Conservation (phyloP, 2,797 vertebrate genomes). For the Sebastes melanostomus region DNA sequence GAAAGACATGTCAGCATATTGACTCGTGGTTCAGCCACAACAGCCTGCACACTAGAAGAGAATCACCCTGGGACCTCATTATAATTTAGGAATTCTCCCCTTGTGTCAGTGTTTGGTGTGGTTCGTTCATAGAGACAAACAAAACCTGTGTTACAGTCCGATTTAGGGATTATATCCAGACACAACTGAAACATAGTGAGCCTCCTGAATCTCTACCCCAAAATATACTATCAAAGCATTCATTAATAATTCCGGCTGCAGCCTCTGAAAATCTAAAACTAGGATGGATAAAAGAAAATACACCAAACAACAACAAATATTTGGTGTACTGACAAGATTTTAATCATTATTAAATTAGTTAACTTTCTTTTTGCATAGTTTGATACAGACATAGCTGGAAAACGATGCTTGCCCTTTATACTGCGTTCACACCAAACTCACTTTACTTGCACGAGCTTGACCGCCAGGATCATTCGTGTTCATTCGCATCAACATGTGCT, state of each 20-base stretch:
- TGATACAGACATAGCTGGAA: background rate
- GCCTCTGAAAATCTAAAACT: background rate
- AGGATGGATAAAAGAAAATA: background rate
- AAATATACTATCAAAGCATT: background rate
- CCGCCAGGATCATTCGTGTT: too few species aligned
- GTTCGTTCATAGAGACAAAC: background rate
- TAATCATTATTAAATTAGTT: background rate
- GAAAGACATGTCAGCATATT: background rate
- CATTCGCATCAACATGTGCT: rapidly evolving
- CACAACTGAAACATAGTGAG: background rate
- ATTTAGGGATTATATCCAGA: background rate
- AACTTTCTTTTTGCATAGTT: too few species aligned
- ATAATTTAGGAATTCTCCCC: background rate
- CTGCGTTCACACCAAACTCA: too few species aligned
- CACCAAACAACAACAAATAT: background rate
- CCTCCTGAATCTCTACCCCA: background rate
- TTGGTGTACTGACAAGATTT: background rate
- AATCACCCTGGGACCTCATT: conserved; percentile 18
- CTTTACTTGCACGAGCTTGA: too few species aligned
- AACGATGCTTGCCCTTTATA: too few species aligned
- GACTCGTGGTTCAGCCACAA: background rate
- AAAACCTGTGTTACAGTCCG: background rate
- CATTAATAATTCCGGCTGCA: background rate
- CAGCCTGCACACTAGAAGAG: background rate
- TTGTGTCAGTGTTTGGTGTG: background rate